A percentile compares a stretch with the other conserved stretches of the same genome.
These are phyloP conservation scores for Eubasilissa splendida DNA, from an alignment of 2,888 invertebrate species.

Conservation along the genomic window DNA sequence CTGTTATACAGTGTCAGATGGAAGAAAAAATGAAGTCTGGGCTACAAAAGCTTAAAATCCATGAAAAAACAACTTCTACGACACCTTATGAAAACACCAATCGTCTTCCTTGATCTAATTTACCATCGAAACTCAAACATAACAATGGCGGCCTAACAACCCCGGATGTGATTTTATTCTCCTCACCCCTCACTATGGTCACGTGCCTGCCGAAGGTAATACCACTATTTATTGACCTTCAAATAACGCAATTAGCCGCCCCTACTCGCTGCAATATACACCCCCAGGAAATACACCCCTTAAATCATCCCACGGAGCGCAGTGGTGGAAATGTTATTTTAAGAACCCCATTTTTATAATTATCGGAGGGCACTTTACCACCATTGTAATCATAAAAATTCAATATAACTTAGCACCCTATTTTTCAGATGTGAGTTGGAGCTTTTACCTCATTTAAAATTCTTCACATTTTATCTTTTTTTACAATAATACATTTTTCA, in stretches of 20 bases:
- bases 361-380: too few species aligned
- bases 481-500: too few species aligned
- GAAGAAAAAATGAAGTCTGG: too few species aligned
- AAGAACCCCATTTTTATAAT: conserved; percentile 16
- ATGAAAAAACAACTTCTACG: background rate
- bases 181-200: conserved; percentile 37
- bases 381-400: too few species aligned
- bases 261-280: conserved; percentile 29
- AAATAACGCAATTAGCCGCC: conserved; percentile 57
- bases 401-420: too few species aligned
- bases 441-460: too few species aligned
- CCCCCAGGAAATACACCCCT: conserved; percentile 19
- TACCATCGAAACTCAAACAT: conserved; percentile 38
- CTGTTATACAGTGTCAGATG: too few species aligned
- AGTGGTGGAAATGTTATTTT: conserved; percentile 26
- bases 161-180: conserved; percentile 23
- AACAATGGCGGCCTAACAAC: conserved; percentile 38
- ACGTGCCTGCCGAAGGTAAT: conserved; percentile 52
- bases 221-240: conserved; percentile 58
- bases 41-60: background rate
- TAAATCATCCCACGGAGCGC: conserved; percentile 20
- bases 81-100: background rate
- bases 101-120: conserved; percentile 15
- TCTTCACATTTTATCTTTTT: too few species aligned
- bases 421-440: too few species aligned